Percentiles rank a stretch among this genome's conserved stretches.
These are phyloP conservation scores for Malurus melanocephalus DNA, from an alignment of 2,113 vertebrate species.

Conservation along the genomic window DNA sequence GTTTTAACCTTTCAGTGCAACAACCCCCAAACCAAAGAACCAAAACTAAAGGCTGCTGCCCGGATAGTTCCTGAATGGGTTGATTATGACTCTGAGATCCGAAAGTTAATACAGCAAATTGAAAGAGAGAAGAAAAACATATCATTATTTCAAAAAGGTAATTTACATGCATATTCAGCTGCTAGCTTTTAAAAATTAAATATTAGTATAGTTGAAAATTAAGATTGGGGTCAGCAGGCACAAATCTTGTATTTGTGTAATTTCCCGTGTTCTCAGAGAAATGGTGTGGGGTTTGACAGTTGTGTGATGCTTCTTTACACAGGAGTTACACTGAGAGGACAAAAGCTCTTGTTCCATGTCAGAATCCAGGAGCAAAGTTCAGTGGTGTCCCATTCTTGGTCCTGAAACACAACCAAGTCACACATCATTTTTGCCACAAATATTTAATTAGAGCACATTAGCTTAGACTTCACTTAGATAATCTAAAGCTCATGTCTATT, in stretches of 20 bases:
- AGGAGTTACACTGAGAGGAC: background rate
- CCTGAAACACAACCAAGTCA: background rate
- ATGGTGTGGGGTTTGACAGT: background rate
- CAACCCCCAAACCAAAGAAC: slow-evolving; percentile 97
- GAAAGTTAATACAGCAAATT: slow-evolving; percentile 72
- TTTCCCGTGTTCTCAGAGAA: background rate
- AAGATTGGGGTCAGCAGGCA: background rate
- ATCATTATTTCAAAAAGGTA: background rate
- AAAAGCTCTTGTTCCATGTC: background rate
- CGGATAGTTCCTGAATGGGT: slow-evolving; percentile 93
- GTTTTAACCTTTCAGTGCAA: slow-evolving; percentile 84
- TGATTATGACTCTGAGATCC: slow-evolving; percentile 87
- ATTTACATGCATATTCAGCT: background rate
- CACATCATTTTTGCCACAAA: background rate
- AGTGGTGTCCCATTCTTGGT: background rate
- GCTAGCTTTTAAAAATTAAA: background rate
- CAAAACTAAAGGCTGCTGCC: slow-evolving; percentile 89
- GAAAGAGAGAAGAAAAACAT: slow-evolving; percentile 61
- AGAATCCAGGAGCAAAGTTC: background rate
- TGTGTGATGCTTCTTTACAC: background rate
- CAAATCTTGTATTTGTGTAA: background rate
- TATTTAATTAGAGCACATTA: background rate
- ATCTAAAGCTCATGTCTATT: background rate
- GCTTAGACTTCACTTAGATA: background rate
- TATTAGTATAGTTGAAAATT: background rate